phyloP scores from a whole-genome alignment of 1,140 invertebrate species.

The Leptinotarsa undecemlineata region DNA sequence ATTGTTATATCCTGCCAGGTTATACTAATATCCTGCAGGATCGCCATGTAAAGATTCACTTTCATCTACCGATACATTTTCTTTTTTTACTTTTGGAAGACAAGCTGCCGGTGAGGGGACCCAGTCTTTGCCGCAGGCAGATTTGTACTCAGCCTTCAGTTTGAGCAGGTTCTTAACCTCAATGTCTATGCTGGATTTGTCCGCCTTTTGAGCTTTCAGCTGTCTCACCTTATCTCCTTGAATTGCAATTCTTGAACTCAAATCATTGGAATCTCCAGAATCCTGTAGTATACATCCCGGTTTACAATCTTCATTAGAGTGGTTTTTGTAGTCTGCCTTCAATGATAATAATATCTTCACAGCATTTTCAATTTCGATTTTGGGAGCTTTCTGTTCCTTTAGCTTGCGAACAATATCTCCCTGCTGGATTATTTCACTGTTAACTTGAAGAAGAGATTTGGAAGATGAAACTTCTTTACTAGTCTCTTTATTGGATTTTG shows the following conservation, averaged over 20 bases:
- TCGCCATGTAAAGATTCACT: conserved; percentile 63
- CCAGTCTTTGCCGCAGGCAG: conserved; percentile 59
- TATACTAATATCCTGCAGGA: too few species aligned
- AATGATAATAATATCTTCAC: conserved; percentile 76
- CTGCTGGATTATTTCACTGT: conserved; percentile 62
- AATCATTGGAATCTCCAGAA: conserved; percentile 24
- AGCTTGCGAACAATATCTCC: conserved; percentile 73
- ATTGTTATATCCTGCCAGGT: too few species aligned
- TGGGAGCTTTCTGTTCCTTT: conserved; percentile 65
- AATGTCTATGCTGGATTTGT: conserved; percentile 62
- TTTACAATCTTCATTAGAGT: conserved; percentile 48
- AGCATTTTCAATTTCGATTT: conserved; percentile 65
- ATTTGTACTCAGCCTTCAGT: conserved; percentile 82
- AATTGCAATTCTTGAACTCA: conserved; percentile 63
- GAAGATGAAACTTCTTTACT: not conserved
- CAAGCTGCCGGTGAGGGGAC: conserved; percentile 52
- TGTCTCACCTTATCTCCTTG: conserved; percentile 77
- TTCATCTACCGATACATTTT: conserved; percentile 29
- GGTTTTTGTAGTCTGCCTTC: conserved; percentile 78
- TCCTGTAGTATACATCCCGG: conserved; percentile 52
- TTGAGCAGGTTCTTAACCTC: conserved; percentile 73
- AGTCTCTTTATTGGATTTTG: not conserved
- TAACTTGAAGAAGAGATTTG: conserved; percentile 41
- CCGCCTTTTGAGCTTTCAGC: conserved; percentile 67
- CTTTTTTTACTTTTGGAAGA: conserved; percentile 49